Evolutionary conservation across 1,140 invertebrate species (phyloP).

Genomic region (Carposina sasakii): DNA sequence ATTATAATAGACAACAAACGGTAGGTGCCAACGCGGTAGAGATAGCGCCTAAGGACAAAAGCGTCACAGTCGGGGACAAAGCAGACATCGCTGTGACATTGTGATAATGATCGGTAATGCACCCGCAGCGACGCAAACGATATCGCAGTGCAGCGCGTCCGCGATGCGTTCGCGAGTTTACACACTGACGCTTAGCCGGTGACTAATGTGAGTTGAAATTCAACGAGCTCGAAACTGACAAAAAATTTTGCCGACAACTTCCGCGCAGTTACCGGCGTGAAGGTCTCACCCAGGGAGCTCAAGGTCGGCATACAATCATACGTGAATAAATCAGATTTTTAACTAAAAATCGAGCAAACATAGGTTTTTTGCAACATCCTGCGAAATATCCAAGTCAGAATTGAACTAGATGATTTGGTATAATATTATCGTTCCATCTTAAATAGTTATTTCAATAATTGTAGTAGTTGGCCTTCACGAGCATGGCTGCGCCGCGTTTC

Average conservation of each 20-base stretch:
- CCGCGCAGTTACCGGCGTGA: slow-evolving; percentile 68
- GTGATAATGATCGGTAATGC: slow-evolving; percentile 62
- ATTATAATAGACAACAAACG: too few relatives aligned
- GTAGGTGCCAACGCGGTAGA: too few relatives aligned
- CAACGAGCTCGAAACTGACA: slow-evolving; percentile 65
- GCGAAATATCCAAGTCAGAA: slow-evolving; percentile 42
- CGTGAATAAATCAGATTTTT: slow-evolving; percentile 63
- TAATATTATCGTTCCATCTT: slow-evolving; percentile 43
- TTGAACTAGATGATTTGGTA: slow-evolving; percentile 38
- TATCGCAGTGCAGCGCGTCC: slow-evolving; percentile 50
- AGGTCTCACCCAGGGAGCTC: slow-evolving; percentile 62
- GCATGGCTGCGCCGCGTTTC: slow-evolving; percentile 49
- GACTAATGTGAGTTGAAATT: slow-evolving; percentile 67
- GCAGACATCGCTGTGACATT: slow-evolving; percentile 60
- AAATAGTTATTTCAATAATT: slow-evolving; percentile 58
- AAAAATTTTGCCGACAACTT: slow-evolving; percentile 63
- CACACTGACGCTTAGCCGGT: slow-evolving; percentile 47
- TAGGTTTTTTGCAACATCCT: slow-evolving; percentile 47
- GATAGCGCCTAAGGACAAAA: slow-evolving; percentile 28
- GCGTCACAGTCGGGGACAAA: slow-evolving; percentile 45
- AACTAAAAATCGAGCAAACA: slow-evolving; percentile 50
- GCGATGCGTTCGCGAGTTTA: slow-evolving; percentile 47
- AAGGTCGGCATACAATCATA: slow-evolving; percentile 70
- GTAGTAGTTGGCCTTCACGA: slow-evolving; percentile 52
- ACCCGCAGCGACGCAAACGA: slow-evolving; percentile 36